Base-by-base conservation (phyloP, 2,888 invertebrate species). In the Flexamia atlantica region DNA sequence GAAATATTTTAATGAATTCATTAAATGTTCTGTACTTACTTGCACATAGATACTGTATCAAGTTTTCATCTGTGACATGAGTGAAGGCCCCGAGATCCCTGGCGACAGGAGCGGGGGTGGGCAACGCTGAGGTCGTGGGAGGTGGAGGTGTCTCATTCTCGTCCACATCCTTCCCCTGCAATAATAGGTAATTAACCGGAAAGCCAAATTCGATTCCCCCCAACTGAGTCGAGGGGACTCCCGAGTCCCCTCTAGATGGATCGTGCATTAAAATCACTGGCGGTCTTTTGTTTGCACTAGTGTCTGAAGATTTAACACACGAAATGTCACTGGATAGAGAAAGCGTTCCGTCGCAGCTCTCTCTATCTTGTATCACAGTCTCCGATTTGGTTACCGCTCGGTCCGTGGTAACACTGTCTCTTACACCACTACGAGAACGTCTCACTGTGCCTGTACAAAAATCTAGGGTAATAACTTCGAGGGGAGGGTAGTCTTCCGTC, bases 231-330 rank as follows among this genome's bases (percentile, higher is more conserved):
- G 86, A 87, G 70, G 82, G 83, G 30, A 84, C 85, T 46, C 81
- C 84, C 32, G 85, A 80, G 50, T 84, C 82, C 28, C 86, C 86
- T 50, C 84, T 85, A 50, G 84, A 82, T 85, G 92, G 91, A 88
- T 94, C 93, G 89, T 95, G 93, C 86, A 95, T 91, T 89, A 96
- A 94, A 85, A 95, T 93, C 85, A 96, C 96, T 81, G 96, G 93
- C 83, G 96, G 95, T 85, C 94, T 92, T 36, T 88, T 86, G 57
- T 57, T 83, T 42, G 84, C 40, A 46, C 42, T 46, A 28, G n/a
- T 20, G 4, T 12, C 25, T 25, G 46, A 14, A 5, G 50, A 28
- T n/a, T 76, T 76, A 42, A 40, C 40, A 23, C 72, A 40, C 25
- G 28, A 23, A 17, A 20, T 3, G 72, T 30, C 32, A 2, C 5